Conservation (phyloP, 2,113 vertebrate species). For the Catagonus wagneri region DNA sequence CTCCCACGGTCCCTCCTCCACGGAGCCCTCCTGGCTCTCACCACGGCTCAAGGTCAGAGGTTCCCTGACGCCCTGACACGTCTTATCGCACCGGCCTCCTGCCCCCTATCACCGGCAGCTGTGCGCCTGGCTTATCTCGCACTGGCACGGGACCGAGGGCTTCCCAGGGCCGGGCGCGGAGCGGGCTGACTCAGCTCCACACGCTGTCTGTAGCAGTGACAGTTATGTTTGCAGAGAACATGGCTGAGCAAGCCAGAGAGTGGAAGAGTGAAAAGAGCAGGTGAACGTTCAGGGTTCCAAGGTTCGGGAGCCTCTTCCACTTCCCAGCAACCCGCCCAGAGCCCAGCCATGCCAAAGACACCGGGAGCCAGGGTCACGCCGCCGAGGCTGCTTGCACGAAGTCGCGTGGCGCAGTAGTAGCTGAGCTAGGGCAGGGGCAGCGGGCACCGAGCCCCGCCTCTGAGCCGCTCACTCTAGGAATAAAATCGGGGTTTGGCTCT, state of each 20-base stretch:
- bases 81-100: constrained; percentile 68
- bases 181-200: neutral
- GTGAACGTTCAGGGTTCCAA: neutral
- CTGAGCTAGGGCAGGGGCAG: neutral
- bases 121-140: constrained; percentile 17
- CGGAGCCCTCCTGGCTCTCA: neutral
- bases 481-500: neutral
- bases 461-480: neutral
- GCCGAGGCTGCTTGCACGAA: neutral
- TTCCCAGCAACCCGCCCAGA: neutral
- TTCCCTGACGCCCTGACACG: neutral
- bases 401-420: too few species aligned
- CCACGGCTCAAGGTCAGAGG: neutral
- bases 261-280: neutral
- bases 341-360: neutral
- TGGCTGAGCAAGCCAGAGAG: neutral
- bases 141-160: neutral
- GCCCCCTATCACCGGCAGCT: constrained; percentile 13
- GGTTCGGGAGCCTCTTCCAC: neutral
- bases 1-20: neutral
- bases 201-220: neutral
- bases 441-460: neutral
- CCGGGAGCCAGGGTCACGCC: neutral
- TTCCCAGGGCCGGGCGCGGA: neutral
- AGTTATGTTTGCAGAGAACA: neutral